Evolutionary conservation across 2,797 vertebrate genomes (phyloP).

Genomic region (Loriculus beryllinus): DNA sequence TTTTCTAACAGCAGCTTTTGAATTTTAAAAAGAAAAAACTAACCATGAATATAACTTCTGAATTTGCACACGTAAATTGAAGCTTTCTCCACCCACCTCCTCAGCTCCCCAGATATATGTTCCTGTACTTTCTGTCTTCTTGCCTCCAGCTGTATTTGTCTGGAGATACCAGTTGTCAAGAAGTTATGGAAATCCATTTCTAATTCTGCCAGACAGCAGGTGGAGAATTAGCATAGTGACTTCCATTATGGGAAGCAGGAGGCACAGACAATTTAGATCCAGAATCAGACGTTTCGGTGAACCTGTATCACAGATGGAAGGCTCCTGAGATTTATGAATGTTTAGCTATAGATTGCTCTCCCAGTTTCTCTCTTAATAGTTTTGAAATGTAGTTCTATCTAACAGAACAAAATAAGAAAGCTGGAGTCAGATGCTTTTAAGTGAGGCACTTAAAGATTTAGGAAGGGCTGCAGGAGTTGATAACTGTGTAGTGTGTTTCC

Average conservation of each 20-base stretch:
- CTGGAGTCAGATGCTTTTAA: not conserved
- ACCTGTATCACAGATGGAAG: not conserved
- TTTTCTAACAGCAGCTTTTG: not conserved
- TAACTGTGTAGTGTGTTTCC: not conserved
- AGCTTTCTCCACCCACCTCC: not conserved
- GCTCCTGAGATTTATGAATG: not conserved
- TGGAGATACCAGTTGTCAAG: not conserved
- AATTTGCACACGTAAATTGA: not conserved
- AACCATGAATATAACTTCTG: not conserved
- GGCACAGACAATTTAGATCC: not conserved
- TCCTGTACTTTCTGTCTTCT: not conserved
- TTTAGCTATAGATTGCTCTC: not conserved
- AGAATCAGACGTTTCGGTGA: not conserved
- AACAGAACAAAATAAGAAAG: not conserved
- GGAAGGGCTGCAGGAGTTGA: not conserved
- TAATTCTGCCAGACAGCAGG: not conserved
- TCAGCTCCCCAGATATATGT: not conserved
- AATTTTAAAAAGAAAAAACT: not conserved
- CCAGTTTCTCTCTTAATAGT: not conserved
- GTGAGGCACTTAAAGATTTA: not conserved
- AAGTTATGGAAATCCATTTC: not conserved
- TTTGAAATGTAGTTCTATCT: not conserved
- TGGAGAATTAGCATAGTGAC: not conserved
- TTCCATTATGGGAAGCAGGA: not conserved
- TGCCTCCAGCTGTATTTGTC: not conserved